Conservation (phyloP, 2,113 vertebrate genomes). For the Petrocephalus microphthalmus region DNA sequence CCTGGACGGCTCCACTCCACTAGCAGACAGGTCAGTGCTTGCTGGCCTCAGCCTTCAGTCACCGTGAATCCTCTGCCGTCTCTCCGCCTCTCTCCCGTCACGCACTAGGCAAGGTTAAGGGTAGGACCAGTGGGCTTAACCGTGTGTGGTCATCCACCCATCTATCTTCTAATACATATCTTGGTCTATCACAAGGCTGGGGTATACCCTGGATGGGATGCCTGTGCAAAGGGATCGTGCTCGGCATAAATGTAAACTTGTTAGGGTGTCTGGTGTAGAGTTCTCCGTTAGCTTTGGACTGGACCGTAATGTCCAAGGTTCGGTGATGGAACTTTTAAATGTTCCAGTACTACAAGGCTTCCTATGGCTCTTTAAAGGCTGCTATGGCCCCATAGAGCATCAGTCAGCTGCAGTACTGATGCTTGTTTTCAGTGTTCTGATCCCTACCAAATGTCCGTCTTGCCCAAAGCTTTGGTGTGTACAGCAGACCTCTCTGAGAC, state of each 20-base stretch:
- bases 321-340: not conserved
- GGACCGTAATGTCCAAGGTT: not conserved
- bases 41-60: too few species aligned
- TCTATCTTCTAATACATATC: not conserved
- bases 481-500: not conserved
- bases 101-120: not conserved
- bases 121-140: not conserved
- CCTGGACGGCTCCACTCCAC: conserved; percentile 86
- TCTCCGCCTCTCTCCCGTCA: not conserved
- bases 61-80: not conserved
- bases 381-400: too few species aligned
- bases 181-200: not conserved
- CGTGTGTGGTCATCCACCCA: not conserved
- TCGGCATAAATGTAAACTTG: not conserved
- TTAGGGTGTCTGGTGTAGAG: not conserved
- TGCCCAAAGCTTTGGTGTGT: not conserved
- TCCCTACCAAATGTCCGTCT: not conserved
- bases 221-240: not conserved
- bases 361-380: not conserved
- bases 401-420: not conserved
- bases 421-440: not conserved
- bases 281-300: not conserved
- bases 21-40: conserved; percentile 72
- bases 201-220: not conserved
- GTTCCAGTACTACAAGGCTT: not conserved